Evolutionary conservation across 2,888 invertebrate genomes (phyloP), one percentile per base, ranked within the genome.

Genomic region (Chymomyza fuscimana): DNA sequence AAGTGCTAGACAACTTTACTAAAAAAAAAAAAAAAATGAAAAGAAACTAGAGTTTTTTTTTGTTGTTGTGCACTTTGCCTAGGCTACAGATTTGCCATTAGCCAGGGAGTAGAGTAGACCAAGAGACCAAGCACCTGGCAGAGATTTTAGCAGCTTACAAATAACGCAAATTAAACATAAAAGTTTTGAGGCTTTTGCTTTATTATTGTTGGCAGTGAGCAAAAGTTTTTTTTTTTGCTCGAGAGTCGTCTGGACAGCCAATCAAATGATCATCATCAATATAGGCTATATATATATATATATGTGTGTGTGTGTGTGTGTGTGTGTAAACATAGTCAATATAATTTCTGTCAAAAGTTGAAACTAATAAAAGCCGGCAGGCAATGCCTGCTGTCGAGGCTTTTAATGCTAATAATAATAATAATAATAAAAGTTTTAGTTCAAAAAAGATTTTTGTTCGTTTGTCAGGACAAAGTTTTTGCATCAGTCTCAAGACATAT

Each of bases 281-380:
- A 70, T 46, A 7, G 40, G 32, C 4, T 4, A 25, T 25, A 1
- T 25, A 25, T 25, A 6, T 36, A 36, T 6, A 36, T 36, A 36
- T 32, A 7, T 32, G 5, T 7, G 5, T 32, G 5, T 32, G 5
- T 32, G 32, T 32, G 32, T 7, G 40, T 10, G 40, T 12, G 12
- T 12, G 40, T 46, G 12, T 46, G 40, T 46, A 7, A 10, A 40
- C 77, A 77, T 79, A 76, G 83, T 87, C 86, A 82, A 84, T 88
- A 88, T 85, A 85, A 88, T 84, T 84, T 84, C 87, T 84, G 89
- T 84, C 83, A 88, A 84, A 84, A 84, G 87, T 88, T 88, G 89
- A 84, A 88, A 83, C 83, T 83, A 84, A 84, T 84, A 88, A 84
- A 87, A 87, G 83, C 78, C 73, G 79, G 32, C 32, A 76, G 79